These are phyloP conservation scores for Elgaria multicarinata DNA, from an alignment of 2,113 vertebrate species.

Conservation along the genomic window DNA sequence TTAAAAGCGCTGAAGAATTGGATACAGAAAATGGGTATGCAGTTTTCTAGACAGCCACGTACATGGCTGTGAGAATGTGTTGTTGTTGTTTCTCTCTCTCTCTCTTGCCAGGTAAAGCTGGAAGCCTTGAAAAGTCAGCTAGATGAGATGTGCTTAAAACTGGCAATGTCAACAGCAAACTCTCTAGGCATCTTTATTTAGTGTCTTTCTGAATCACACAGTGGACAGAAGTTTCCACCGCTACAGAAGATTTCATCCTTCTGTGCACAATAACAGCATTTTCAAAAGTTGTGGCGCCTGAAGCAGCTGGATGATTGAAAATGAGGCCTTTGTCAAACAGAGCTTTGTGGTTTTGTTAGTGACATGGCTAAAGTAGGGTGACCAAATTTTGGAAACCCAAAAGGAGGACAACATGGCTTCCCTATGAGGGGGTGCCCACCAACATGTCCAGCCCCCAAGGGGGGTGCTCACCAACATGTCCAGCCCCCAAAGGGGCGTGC, in stretches of 20 bases:
- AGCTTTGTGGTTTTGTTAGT: conserved; percentile 11
- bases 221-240: conserved; percentile 6
- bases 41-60: conserved; percentile 41
- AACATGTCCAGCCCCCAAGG: too few relatives aligned
- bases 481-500: too few relatives aligned
- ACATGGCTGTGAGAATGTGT: conserved; percentile 4
- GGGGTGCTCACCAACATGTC: too few relatives aligned
- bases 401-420: too few relatives aligned
- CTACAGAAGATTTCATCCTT: conserved; percentile 28
- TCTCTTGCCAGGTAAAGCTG: conserved; percentile 22
- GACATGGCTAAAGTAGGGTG: neutral
- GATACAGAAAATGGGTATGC: conserved; percentile 21
- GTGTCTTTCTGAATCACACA: neutral
- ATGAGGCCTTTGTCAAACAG: conserved; percentile 1
- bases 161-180: conserved; percentile 25
- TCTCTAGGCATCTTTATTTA: conserved; percentile 13
- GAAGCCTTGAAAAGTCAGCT: conserved; percentile 57
- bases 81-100: neutral
- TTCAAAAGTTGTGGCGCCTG: conserved; percentile 29
- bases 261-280: neutral
- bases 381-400: too few relatives aligned
- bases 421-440: too few relatives aligned
- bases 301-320: conserved; percentile 29
- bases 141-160: conserved; percentile 45
- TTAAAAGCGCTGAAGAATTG: conserved; percentile 8